Conservation (phyloP, 1,140 invertebrate genomes). For the Ridgeia piscesae region DNA sequence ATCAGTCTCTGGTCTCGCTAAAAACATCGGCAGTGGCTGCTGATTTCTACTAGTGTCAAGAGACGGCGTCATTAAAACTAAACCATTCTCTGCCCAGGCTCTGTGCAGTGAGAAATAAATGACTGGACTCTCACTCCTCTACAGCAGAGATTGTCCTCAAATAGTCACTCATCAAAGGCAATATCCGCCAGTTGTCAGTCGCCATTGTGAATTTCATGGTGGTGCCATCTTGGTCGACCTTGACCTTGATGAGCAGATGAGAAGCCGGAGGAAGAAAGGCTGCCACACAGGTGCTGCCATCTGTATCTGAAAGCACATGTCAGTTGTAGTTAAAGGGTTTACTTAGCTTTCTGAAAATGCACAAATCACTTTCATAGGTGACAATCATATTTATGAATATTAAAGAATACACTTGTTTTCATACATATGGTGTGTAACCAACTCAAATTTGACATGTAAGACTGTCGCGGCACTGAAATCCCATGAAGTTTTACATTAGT, state of each 20-base stretch:
- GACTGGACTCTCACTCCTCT: neutral
- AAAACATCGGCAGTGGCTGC: no score
- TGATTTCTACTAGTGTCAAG: no score
- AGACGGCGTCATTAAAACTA: no score
- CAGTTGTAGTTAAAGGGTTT: neutral
- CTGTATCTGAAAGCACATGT: neutral
- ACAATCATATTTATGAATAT: neutral
- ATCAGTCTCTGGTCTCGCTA: no score
- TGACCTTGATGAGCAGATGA: neutral
- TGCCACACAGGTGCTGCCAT: neutral
- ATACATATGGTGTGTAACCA: neutral
- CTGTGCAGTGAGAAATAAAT: neutral
- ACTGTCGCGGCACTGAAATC: no score
- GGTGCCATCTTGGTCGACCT: neutral
- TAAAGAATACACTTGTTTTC: neutral
- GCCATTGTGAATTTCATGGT: neutral
- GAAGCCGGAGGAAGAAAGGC: neutral
- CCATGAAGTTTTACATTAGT: no score
- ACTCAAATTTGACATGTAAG: no score
- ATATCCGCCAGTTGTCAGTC: neutral
- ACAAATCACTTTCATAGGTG: neutral
- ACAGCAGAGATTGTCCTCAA: neutral
- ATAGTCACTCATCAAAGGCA: constrained; percentile 1
- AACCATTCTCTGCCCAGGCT: no score
- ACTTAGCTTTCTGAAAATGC: neutral